Conservation (phyloP, 2,888 invertebrate species). For the Pheosia tremula region DNA sequence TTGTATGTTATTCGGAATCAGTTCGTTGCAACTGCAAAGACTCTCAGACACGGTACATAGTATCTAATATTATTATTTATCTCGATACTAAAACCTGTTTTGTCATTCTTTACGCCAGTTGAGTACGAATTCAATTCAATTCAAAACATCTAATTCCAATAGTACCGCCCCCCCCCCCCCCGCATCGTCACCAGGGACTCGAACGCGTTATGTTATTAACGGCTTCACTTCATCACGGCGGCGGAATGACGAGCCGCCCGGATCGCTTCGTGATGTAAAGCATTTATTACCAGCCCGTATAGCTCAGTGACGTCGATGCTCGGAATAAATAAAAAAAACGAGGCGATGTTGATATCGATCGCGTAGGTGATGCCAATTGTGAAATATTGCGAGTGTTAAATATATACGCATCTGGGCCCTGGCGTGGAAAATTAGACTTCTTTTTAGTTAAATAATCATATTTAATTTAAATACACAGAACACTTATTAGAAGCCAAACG, state of each 20-base stretch:
- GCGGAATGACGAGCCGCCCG: slow-evolving; percentile 32
- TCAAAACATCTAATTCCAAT: slow-evolving; percentile 14
- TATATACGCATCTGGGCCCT: too few species aligned
- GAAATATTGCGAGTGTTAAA: too few species aligned
- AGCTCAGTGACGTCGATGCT: background rate
- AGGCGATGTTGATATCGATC: background rate
- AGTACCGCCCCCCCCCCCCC: slow-evolving; percentile 24
- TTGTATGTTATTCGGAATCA: too few species aligned
- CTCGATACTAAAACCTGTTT: too few species aligned
- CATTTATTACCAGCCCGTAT: slow-evolving; percentile 11
- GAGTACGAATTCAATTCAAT: slow-evolving; percentile 11
- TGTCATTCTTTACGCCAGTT: background rate
- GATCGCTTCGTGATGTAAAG: slow-evolving; percentile 26
- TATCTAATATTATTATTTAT: too few species aligned
- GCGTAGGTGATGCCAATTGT: too few species aligned
- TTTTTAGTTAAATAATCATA: too few species aligned
- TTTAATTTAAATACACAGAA: too few species aligned
- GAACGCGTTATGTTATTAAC: slow-evolving; percentile 42
- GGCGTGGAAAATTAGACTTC: too few species aligned
- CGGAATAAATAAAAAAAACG: slow-evolving; percentile 4
- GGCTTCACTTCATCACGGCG: slow-evolving; percentile 40
- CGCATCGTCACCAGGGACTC: slow-evolving; percentile 35
- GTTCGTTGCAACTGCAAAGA: too few species aligned
- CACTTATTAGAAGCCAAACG: too few species aligned
- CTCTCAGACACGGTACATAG: too few species aligned